Evolutionary conservation across 1,140 invertebrate genomes (phyloP).

Genomic region (Drosophila seguyi): DNA sequence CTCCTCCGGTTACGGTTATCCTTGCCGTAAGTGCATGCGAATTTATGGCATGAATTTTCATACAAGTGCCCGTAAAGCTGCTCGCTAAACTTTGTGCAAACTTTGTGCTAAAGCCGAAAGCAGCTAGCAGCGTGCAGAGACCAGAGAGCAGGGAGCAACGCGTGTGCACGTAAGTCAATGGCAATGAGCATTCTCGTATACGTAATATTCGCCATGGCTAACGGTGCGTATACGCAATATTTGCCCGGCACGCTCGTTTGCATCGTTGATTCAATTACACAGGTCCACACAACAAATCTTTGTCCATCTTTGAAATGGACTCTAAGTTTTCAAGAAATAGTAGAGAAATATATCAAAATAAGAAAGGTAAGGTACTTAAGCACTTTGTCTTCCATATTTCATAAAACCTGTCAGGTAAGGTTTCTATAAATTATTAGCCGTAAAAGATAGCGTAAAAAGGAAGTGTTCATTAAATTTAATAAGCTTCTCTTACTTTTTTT

Average conservation of each 20-base stretch:
- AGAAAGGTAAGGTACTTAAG: neutral
- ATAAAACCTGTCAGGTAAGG: neutral
- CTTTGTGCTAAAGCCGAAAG: constrained; percentile 49
- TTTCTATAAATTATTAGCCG: neutral
- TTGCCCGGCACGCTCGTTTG: constrained; percentile 36
- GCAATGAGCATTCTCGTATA: constrained; percentile 68
- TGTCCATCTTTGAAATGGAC: neutral
- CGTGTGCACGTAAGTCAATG: constrained; percentile 44
- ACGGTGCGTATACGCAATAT: constrained; percentile 72
- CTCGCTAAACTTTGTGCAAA: constrained; percentile 60
- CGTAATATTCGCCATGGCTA: constrained; percentile 51
- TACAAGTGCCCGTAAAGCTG: constrained; percentile 73
- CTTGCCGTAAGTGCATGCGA: constrained; percentile 63
- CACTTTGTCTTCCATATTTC: neutral
- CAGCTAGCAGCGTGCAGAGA: neutral
- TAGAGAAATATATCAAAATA: neutral
- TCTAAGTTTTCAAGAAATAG: too few species aligned
- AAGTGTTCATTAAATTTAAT: too few species aligned
- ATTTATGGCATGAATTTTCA: constrained; percentile 77
- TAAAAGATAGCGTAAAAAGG: too few species aligned
- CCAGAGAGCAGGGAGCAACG: constrained; percentile 1
- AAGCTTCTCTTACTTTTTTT: neutral
- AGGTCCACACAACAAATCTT: neutral
- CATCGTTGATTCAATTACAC: constrained; percentile 65
- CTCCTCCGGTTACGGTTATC: constrained; percentile 11